Evolutionary conservation across 2,797 vertebrate species (phyloP).

Genomic region (Enteromius fasciolatus): DNA sequence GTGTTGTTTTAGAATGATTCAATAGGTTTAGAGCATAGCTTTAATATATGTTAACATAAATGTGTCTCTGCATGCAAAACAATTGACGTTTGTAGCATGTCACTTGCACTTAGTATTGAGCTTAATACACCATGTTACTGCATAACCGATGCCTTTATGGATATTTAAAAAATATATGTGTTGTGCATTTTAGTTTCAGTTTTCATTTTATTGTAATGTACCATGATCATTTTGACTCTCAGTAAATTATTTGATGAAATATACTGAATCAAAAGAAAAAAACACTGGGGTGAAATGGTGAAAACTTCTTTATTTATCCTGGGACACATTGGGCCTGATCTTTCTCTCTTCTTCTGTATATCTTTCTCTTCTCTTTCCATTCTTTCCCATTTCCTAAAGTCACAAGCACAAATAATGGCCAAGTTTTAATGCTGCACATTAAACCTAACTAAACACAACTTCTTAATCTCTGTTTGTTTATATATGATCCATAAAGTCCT

Average conservation of each 20-base stretch:
- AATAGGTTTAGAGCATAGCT: neutral
- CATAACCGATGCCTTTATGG: conserved; percentile 29
- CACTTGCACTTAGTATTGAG: conserved; percentile 35
- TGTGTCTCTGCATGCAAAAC: conserved; percentile 55
- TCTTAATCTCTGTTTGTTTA: neutral
- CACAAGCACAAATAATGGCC: conserved; percentile 49
- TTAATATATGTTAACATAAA: conserved; percentile 20
- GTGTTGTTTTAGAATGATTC: neutral
- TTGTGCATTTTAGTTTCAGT: conserved; percentile 20
- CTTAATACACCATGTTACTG: conserved; percentile 15
- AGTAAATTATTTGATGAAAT: conserved; percentile 39
- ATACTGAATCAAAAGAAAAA: conserved; percentile 12
- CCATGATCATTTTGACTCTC: conserved; percentile 34
- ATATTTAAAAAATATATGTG: conserved; percentile 7
- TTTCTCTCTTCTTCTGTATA: conserved; percentile 3
- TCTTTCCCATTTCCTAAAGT: conserved; percentile 19
- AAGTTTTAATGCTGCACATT: neutral
- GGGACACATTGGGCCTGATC: neutral
- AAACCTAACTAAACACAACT: conserved; percentile 1
- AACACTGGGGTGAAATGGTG: neutral
- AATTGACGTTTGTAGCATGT: conserved; percentile 33
- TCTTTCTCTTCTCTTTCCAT: neutral
- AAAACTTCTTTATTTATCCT: conserved; percentile 1
- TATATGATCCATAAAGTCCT: neutral
- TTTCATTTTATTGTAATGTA: conserved; percentile 13